A percentile compares a stretch with the other conserved stretches of the same genome.
Conservation (phyloP, 2,888 invertebrate genomes). For the Amphiduros pacificus region DNA sequence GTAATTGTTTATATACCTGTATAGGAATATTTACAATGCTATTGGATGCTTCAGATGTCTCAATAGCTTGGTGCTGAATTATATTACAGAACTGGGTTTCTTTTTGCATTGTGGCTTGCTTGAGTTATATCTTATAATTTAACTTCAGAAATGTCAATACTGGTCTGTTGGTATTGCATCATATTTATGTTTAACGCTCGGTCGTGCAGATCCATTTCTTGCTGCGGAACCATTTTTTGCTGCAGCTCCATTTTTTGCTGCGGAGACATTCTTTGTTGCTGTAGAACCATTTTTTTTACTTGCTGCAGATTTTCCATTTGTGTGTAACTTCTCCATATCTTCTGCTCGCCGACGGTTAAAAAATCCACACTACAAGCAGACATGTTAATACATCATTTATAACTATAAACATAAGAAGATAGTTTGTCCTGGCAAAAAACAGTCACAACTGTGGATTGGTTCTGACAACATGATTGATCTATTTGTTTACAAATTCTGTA, state of each 20-base stretch:
- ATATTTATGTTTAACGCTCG: background rate
- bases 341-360: constrained; percentile 8
- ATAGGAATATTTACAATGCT: too few relatives aligned
- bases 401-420: too few relatives aligned
- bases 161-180: constrained; percentile 12
- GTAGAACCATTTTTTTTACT: background rate
- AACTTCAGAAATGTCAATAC: background rate
- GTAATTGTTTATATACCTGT: too few relatives aligned
- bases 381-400: background rate
- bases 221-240: background rate
- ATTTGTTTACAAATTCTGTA: background rate
- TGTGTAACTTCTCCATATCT: background rate
- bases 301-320: too few relatives aligned
- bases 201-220: background rate
- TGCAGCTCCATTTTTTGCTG: background rate
- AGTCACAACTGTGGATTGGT: too few relatives aligned
- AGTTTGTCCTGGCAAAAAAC: too few relatives aligned
- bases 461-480: too few relatives aligned
- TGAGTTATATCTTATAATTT: too few relatives aligned
- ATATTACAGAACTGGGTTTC: too few relatives aligned
- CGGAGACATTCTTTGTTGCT: background rate
- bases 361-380: constrained; percentile 13
- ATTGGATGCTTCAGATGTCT: too few relatives aligned
- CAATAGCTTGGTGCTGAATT: too few relatives aligned
- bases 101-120: too few relatives aligned